Evolutionary conservation across 2,113 vertebrate species (phyloP).

Genomic region (Hippoglossus stenolepis): DNA sequence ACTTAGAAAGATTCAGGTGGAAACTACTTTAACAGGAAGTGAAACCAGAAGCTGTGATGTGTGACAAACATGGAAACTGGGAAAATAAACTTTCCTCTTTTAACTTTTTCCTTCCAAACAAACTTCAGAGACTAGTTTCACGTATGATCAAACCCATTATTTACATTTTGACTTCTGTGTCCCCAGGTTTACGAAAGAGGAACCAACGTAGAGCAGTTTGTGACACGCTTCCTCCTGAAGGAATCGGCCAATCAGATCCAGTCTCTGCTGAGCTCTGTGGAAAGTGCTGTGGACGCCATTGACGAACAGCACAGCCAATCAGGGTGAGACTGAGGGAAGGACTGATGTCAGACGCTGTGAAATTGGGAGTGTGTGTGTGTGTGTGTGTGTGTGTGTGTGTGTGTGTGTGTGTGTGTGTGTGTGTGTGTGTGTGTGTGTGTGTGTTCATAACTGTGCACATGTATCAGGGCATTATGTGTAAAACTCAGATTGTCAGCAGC

Average conservation of each 20-base stretch:
- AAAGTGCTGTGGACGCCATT: constrained; percentile 96
- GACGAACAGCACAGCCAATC: constrained; percentile 93
- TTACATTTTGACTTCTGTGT: neutral
- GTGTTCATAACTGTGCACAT: neutral
- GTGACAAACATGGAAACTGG: too few relatives aligned
- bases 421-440: constrained; percentile 23
- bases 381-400: constrained; percentile 5
- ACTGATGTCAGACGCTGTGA: neutral
- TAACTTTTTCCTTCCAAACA: too few relatives aligned
- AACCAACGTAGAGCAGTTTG: constrained; percentile 95
- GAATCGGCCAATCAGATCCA: constrained; percentile 97
- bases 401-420: constrained; percentile 21
- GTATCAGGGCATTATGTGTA: constrained; percentile 38
- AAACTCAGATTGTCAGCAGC: constrained; percentile 48
- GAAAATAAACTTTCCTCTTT: too few relatives aligned
- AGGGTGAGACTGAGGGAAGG: constrained; percentile 80
- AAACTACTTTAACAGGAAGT: too few relatives aligned
- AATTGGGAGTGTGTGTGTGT: constrained; percentile 18
- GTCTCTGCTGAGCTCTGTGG: constrained; percentile 94
- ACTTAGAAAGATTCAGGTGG: too few relatives aligned
- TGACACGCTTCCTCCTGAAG: constrained; percentile 96
- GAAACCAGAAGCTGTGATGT: too few relatives aligned
- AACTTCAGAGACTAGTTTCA: too few relatives aligned
- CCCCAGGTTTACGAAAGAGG: constrained; percentile 93
- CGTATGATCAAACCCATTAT: too few relatives aligned